Evolutionary conservation across 1,140 invertebrate species (phyloP), one percentile per base, ranked within the genome.

Genomic region (Orius insidiosus): DNA sequence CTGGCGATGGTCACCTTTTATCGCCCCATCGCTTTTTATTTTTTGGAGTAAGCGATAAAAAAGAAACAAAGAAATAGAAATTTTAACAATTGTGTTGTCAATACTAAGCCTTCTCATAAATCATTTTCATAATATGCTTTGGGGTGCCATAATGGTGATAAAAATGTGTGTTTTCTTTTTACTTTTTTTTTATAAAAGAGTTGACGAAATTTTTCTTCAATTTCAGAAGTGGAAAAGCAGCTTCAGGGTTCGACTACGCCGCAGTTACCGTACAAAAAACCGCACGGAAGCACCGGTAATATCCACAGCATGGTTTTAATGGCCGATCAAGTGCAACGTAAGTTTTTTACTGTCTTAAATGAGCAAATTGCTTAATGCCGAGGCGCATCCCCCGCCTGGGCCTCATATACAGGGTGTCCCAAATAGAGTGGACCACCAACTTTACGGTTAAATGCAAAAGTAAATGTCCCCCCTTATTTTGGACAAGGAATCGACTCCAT

Each of bases 181-280:
- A 24, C 7, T 24, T 3, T 7, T 24, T 24, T 24, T 24, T 24
- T 24, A 24, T 4, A 24, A 24, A 4, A 24, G 7, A 24, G 7
- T 24, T n/a, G n/a, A n/a, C n/a, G n/a, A n/a, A n/a, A n/a, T 24
- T 24, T 24, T 24, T 24, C 24, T 24, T 24, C 7, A 4, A 24
- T 54, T 61, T 46, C 66, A 80, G 84, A 88, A 64, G 85, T 89
- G 43, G 83, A 87, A 64, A 86, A 84, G 60, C 83, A 87, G 60
- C 64, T 88, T 40, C 79, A 87, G 68, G 73, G 74, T 56, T 60
- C 62, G 48, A 63, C 66, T 52, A 76, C 76, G 18, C 74, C 76
- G 19, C 73, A 74, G 59, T 66, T 84, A 63, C 67, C 72, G 6
- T 71, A 74, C 53, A 80, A 80, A 66, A 79, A 78, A 59, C 52